Base-by-base conservation (phyloP, 1,140 invertebrate species). In the Vollenhovia emeryi region DNA sequence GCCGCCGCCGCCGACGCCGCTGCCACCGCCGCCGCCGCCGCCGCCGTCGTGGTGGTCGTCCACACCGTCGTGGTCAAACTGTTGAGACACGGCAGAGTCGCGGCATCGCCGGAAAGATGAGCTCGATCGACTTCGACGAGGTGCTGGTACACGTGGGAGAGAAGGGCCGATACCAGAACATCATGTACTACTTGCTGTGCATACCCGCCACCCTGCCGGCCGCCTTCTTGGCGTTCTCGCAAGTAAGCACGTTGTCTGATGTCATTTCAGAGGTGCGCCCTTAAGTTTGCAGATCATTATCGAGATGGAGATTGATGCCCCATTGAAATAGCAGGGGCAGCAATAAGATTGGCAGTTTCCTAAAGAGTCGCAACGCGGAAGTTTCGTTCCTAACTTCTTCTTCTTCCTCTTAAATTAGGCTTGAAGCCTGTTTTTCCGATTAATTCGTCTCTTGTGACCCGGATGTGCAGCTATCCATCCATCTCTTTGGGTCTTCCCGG, bases 131-230 rank as follows among this genome's bases (percentile, higher is more conserved):
- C 92, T 96, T 97, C 90, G 97, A 97, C 91, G 96, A 96, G 91
- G 95, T 97, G 74, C 93, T 97, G 66, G 92, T 95, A 84, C 95
- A 96, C 91, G 96, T 97, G 83, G 97, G 97, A 4, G 96, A 96
- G 89, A 96, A 96, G 90, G 97, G 97, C 57, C 93, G 95, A 83
- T 97, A 97, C 94, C 97, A 97, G 91, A 96, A 96, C 83, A 91
- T 97, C 74, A 95, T 97, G 90, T 97, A 97, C 91, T 96, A 96
- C 86, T 91, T 97, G 36, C 94, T 97, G 21, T 97, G 97, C 92
- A 96, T 96, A 83, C 95, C 97, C 27, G 96, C 96, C 4, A 96
- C 96, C 30, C 94, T 97, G 52, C 96, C 96, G 2, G 96, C 96
- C 9, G 97, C 96, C 0, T 97, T 97, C 86, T 93, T 97, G 52